Conservation (phyloP, 1,140 invertebrate genomes). For the Melitaea cinxia region DNA sequence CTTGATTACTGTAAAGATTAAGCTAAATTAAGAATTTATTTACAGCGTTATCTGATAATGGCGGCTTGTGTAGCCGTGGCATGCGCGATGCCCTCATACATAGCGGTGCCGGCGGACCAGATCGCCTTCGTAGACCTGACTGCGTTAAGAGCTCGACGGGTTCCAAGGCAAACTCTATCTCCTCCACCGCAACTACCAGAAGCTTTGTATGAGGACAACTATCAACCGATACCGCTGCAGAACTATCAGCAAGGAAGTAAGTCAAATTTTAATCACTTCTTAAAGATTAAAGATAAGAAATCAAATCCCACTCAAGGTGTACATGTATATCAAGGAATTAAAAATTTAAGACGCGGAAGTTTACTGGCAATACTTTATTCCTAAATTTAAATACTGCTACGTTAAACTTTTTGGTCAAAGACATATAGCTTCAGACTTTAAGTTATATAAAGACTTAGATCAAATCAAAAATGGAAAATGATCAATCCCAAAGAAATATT, state of each 20-base stretch:
- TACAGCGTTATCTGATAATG: constrained; percentile 58
- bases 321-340: no score
- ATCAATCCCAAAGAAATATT: no score
- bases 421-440: no score
- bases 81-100: constrained; percentile 81
- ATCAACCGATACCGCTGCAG: constrained; percentile 57
- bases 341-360: no score
- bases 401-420: no score
- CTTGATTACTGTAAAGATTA: not conserved
- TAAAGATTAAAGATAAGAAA: no score
- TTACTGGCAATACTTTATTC: no score
- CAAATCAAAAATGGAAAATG: not conserved
- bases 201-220: constrained; percentile 57
- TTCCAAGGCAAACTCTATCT: constrained; percentile 70
- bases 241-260: constrained; percentile 62
- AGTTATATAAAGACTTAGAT: not conserved
- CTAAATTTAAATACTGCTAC: no score
- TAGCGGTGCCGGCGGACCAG: constrained; percentile 83
- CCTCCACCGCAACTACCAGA: constrained; percentile 52
- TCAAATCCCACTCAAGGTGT: no score
- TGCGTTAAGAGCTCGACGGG: constrained; percentile 51
- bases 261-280: constrained; percentile 14
- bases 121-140: constrained; percentile 78
- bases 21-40: constrained; percentile 17
- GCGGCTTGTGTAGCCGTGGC: constrained; percentile 53